Conservation (phyloP, 2,888 invertebrate species). For the Pyrrhia umbra region DNA sequence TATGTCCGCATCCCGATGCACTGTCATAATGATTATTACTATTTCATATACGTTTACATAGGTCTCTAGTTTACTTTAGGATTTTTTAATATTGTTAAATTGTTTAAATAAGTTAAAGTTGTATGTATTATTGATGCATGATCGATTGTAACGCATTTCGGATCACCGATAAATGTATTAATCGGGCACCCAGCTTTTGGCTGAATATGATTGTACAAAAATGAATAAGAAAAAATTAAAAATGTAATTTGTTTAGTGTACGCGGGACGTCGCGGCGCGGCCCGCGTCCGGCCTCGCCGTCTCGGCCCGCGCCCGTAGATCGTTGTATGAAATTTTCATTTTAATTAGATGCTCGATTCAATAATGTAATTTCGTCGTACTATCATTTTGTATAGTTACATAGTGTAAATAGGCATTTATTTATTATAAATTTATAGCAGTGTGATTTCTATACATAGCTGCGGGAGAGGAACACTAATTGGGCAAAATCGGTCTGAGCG, state of each 20-base stretch:
- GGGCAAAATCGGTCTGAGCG: slow-evolving; percentile 83
- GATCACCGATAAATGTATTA: slow-evolving; percentile 83
- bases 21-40: slow-evolving; percentile 76
- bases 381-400: slow-evolving; percentile 90
- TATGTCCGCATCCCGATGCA: slow-evolving; percentile 78
- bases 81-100: slow-evolving; percentile 88
- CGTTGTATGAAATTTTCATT: slow-evolving; percentile 85
- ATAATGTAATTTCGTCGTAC: slow-evolving; percentile 88
- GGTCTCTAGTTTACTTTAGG: slow-evolving; percentile 87
- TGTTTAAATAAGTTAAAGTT: slow-evolving; percentile 89
- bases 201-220: slow-evolving; percentile 89
- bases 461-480: slow-evolving; percentile 85
- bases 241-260: slow-evolving; percentile 82
- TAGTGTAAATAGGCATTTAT: slow-evolving; percentile 91
- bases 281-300: slow-evolving; percentile 57
- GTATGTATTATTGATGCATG: slow-evolving; percentile 87
- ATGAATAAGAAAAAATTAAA: slow-evolving; percentile 81
- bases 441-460: slow-evolving; percentile 89
- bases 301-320: slow-evolving; percentile 77
- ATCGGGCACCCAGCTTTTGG: slow-evolving; percentile 86
- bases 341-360: slow-evolving; percentile 87
- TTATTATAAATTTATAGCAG: slow-evolving; percentile 90
- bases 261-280: slow-evolving; percentile 67
- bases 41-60: slow-evolving; percentile 85
- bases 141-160: slow-evolving; percentile 85